phyloP scores from a whole-genome alignment of 2,113 vertebrate species.

The Prionailurus bengalensis region DNA sequence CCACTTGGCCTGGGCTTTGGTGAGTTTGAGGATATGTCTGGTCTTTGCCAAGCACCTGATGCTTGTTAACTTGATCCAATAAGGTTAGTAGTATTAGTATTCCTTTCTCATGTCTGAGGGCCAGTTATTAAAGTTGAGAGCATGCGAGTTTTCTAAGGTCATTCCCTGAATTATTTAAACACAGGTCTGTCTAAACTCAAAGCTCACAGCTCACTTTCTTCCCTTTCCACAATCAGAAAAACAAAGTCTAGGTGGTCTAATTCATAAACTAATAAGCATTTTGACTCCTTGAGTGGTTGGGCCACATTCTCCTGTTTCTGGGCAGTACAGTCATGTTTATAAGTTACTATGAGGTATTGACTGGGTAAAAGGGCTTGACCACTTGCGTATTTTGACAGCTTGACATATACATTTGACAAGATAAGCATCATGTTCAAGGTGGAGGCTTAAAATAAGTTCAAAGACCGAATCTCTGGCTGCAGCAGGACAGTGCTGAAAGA shows the following conservation, averaged over 20 bases:
- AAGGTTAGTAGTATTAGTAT: background rate
- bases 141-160: background rate
- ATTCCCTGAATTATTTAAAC: background rate
- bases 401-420: background rate
- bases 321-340: background rate
- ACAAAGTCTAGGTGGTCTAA: background rate
- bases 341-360: background rate
- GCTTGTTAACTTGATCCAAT: background rate
- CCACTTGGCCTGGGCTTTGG: background rate
- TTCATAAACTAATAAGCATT: background rate
- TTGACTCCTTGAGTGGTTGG: background rate
- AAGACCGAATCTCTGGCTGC: background rate
- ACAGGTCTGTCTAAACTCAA: background rate
- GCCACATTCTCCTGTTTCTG: background rate
- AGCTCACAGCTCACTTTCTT: background rate
- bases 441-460: conserved; percentile 48
- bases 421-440: background rate
- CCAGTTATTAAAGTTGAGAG: background rate
- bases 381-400: conserved; percentile 16
- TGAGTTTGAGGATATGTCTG: background rate
- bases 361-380: background rate
- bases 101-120: background rate
- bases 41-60: background rate
- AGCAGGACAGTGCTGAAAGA: background rate
- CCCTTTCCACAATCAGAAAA: background rate